Conservation (phyloP, 2,113 vertebrate species). For the Coptodon rendalli region DNA sequence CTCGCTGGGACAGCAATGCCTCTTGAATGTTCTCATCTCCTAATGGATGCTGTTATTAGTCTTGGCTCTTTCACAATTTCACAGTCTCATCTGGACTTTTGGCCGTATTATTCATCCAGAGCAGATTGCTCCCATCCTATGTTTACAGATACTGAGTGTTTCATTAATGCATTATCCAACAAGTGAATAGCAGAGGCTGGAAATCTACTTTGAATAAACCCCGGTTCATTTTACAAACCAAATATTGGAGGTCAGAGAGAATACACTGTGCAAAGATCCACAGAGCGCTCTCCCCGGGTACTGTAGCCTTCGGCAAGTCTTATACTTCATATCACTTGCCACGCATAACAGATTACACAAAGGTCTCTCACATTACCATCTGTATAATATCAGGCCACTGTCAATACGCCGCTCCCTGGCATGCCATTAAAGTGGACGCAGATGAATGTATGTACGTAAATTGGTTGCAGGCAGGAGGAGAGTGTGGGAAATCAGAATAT, state of each 20-base stretch:
- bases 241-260: constrained; percentile 68
- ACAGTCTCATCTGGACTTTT: constrained; percentile 63
- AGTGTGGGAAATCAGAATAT: constrained; percentile 41
- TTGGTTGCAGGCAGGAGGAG: constrained; percentile 36
- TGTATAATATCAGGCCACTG: constrained; percentile 56
- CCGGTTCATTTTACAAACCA: constrained; percentile 63
- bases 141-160: constrained; percentile 64
- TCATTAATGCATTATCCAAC: constrained; percentile 58
- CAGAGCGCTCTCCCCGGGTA: constrained; percentile 13
- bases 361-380: constrained; percentile 50
- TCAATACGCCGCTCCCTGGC: constrained; percentile 42
- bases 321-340: constrained; percentile 58
- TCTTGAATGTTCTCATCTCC: constrained; percentile 51
- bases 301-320: constrained; percentile 45
- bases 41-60: constrained; percentile 67
- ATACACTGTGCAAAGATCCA: constrained; percentile 55
- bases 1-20: background rate
- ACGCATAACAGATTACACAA: constrained; percentile 62
- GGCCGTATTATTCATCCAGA: constrained; percentile 49
- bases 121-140: constrained; percentile 47
- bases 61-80: constrained; percentile 56
- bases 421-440: constrained; percentile 64
- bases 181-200: constrained; percentile 44
- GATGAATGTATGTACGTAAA: constrained; percentile 51
- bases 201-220: constrained; percentile 61